These are phyloP conservation scores for Nysson spinosus DNA, from an alignment of 2,888 invertebrate species.

Conservation along the genomic window DNA sequence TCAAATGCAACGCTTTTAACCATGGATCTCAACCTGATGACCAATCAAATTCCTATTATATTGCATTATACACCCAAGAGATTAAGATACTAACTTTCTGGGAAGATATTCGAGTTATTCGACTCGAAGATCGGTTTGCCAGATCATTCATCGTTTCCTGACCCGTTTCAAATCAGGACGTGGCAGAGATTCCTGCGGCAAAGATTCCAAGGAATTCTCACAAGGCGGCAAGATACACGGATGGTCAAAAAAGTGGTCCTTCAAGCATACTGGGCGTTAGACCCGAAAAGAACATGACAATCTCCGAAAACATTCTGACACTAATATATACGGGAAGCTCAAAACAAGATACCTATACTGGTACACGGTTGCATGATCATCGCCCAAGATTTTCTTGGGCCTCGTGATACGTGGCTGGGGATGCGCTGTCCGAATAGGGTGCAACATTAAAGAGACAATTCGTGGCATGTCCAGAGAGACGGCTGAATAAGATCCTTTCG, in stretches of 20 bases:
- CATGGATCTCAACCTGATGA: too few species aligned
- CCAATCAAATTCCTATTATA: too few species aligned
- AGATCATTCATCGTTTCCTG: too few species aligned
- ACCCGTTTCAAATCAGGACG: too few species aligned
- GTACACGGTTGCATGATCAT: conserved; percentile 27
- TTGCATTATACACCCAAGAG: too few species aligned
- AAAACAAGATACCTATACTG: conserved; percentile 32
- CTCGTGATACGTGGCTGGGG: conserved; percentile 3
- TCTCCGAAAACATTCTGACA: conserved; percentile 39
- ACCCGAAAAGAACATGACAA: conserved; percentile 35
- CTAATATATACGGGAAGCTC: conserved; percentile 44
- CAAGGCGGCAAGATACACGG: conserved; percentile 19
- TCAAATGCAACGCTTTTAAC: too few species aligned
- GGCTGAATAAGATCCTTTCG: too few species aligned
- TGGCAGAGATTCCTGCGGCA: too few species aligned
- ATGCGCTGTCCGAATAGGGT: conserved; percentile 10
- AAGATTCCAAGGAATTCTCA: conserved; percentile 4
- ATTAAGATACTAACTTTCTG: too few species aligned
- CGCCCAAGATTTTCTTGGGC: conserved; percentile 25
- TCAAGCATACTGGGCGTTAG: conserved; percentile 15
- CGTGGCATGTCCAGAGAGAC: not conserved
- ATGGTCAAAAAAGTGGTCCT: conserved; percentile 16
- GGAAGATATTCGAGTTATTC: too few species aligned
- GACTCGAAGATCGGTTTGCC: too few species aligned
- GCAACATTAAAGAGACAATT: conserved; percentile 38